Evolutionary conservation across 2,797 vertebrate genomes (phyloP).

Genomic region (Sebastes cheni): DNA sequence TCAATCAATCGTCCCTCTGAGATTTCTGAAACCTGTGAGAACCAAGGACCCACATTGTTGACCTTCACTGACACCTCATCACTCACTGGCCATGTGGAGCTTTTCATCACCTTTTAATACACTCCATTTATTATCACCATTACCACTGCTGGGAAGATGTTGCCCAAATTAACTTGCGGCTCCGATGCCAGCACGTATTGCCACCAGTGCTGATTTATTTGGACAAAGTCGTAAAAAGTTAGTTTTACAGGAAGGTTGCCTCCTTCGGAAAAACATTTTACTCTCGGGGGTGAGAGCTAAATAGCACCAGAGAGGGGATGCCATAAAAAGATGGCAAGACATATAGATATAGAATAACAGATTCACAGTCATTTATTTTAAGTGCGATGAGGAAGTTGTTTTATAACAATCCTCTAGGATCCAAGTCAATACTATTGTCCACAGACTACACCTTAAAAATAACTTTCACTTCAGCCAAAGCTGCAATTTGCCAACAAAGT

Average conservation of each 20-base stretch:
- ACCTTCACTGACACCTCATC: conserved; percentile 42
- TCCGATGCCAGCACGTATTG: conserved; percentile 20
- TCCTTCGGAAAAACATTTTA: neutral
- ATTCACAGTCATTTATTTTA: neutral
- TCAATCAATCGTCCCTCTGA: conserved; percentile 11
- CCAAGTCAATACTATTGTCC: conserved; percentile 5
- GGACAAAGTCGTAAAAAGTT: conserved; percentile 30
- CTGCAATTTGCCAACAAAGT: neutral
- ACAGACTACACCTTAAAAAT: neutral
- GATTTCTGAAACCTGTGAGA: conserved; percentile 32
- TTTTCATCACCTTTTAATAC: conserved; percentile 71
- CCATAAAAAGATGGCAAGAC: conserved; percentile 5
- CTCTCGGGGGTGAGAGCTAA: neutral
- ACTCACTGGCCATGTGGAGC: conserved; percentile 44
- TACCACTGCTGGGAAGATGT: conserved; percentile 40
- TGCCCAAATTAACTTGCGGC: conserved; percentile 41
- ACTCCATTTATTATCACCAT: conserved; percentile 46
- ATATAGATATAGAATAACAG: conserved; percentile 13
- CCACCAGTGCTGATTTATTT: conserved; percentile 31
- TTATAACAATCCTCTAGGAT: neutral
- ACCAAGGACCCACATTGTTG: conserved; percentile 13
- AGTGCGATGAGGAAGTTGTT: conserved; percentile 16
- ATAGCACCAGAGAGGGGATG: neutral
- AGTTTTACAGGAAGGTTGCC: conserved; percentile 14
- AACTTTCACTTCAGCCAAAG: neutral